Percentiles rank a stretch among this genome's conserved stretches.
Evolutionary conservation across 2,113 vertebrate species (phyloP).

Genomic region (Calypte anna): DNA sequence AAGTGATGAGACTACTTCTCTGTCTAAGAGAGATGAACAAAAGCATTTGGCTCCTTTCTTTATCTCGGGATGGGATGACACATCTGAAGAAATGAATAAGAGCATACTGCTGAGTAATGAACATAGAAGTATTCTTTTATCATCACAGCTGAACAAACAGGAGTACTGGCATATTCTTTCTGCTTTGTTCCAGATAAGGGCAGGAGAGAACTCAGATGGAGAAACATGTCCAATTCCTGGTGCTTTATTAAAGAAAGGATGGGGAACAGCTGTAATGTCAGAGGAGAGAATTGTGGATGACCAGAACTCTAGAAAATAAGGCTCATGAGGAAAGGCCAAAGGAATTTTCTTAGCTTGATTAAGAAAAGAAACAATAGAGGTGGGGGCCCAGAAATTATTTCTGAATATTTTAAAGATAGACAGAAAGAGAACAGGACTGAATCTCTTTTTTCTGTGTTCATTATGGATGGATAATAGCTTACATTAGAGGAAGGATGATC

Average conservation of each 20-base stretch:
- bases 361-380: not conserved
- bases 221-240: not conserved
- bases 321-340: not conserved
- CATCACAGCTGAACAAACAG: slow-evolving; percentile 26
- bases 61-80: not conserved
- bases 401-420: not conserved
- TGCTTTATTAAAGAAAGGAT: not conserved
- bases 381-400: not conserved
- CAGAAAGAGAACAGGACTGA: not conserved
- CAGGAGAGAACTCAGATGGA: slow-evolving; percentile 5
- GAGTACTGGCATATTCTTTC: not conserved
- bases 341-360: not conserved
- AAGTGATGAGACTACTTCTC: not conserved
- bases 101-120: not conserved
- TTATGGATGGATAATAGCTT: not conserved
- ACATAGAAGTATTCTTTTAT: not conserved
- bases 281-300: not conserved
- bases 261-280: not conserved
- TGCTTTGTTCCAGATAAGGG: not conserved
- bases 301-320: not conserved
- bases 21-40: not conserved
- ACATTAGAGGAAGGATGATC: not conserved
- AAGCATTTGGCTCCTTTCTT: not conserved
- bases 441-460: not conserved
- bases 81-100: not conserved